A percentile compares a stretch with the other conserved stretches of the same genome.
Conservation (phyloP, 1,140 invertebrate species). For the Holotrichia oblita region DNA sequence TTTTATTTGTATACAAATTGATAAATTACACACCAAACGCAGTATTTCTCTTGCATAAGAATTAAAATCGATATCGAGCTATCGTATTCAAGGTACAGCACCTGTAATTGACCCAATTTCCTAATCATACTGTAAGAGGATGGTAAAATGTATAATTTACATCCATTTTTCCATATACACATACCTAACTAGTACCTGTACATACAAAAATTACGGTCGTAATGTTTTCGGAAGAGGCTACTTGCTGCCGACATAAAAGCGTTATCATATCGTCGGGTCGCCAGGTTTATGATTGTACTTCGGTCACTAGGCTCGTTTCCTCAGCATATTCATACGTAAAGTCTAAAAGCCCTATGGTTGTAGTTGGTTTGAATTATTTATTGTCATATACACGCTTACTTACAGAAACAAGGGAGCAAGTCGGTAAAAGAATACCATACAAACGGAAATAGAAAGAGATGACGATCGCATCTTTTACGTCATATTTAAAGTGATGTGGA, state of each 20-base stretch:
- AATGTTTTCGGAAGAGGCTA: slow-evolving; percentile 3
- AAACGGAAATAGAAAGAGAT: not conserved
- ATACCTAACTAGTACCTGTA: not conserved
- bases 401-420: not conserved
- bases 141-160: not conserved
- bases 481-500: not conserved
- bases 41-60: too few species aligned
- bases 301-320: slow-evolving; percentile 10
- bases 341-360: not conserved
- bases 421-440: not conserved
- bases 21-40: too few species aligned
- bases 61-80: not conserved
- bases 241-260: slow-evolving; percentile 1
- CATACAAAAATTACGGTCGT: not conserved
- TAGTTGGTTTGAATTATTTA: slow-evolving; percentile 8
- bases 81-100: not conserved
- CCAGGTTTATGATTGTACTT: not conserved
- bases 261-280: slow-evolving; percentile 5
- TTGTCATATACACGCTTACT: not conserved
- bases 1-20: too few species aligned
- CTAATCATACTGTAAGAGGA: not conserved
- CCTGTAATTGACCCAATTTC: not conserved
- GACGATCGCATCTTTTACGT: not conserved
- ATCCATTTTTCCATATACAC: not conserved
- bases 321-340: too few species aligned